Evolutionary conservation across 2,113 vertebrate genomes (phyloP).

Genomic region (Plecotus auritus): DNA sequence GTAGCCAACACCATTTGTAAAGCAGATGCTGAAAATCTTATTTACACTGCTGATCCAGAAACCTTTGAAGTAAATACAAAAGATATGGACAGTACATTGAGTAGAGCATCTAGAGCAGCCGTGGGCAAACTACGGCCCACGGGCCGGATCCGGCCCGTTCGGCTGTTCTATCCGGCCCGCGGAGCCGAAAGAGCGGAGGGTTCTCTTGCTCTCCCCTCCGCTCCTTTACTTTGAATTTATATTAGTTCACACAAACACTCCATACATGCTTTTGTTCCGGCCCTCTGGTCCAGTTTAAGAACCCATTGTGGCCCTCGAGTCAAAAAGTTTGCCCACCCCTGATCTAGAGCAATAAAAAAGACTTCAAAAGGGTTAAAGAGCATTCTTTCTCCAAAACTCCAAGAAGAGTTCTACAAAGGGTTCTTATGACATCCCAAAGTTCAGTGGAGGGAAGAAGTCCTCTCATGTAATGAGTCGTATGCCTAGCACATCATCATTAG

Average conservation of each 20-base stretch:
- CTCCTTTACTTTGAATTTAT: too few relatives aligned
- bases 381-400: constrained; percentile 98
- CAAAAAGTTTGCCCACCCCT: too few relatives aligned
- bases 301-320: too few relatives aligned
- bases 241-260: too few relatives aligned
- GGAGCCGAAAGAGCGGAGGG: too few relatives aligned
- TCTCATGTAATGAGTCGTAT: constrained; percentile 78
- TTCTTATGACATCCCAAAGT: constrained; percentile 86
- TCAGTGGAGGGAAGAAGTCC: constrained; percentile 88
- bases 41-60: constrained; percentile 92
- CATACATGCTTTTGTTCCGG: too few relatives aligned
- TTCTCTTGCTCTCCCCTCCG: too few relatives aligned
- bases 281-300: too few relatives aligned
- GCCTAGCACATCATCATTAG: constrained; percentile 86
- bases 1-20: constrained; percentile 98
- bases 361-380: constrained; percentile 96
- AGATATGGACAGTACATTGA: constrained; percentile 98
- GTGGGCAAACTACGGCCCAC: too few relatives aligned
- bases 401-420: constrained; percentile 91
- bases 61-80: constrained; percentile 96
- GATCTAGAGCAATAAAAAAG: constrained; percentile 97
- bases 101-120: constrained; percentile 95
- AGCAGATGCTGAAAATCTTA: constrained; percentile 94
- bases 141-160: too few relatives aligned
- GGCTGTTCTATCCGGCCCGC: too few relatives aligned